Conservation (phyloP, 2,797 vertebrate genomes). For the Spea hammondii region DNA sequence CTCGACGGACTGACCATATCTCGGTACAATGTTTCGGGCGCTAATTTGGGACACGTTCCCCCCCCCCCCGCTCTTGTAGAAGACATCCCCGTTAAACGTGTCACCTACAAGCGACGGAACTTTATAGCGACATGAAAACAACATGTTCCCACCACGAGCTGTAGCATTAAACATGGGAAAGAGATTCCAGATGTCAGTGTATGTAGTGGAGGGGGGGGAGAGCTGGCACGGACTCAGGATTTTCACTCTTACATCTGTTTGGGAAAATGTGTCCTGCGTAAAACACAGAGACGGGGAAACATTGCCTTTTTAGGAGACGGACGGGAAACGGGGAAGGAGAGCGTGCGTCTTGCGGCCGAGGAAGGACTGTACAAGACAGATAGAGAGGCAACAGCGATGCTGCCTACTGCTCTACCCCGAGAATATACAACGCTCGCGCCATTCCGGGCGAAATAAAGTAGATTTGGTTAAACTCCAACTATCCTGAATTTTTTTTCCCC, state of each 20-base stretch:
- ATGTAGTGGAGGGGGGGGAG: background rate
- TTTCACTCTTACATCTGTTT: conserved; percentile 33
- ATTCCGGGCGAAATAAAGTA: too few species aligned
- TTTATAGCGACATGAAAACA: conserved; percentile 12
- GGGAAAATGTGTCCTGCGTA: conserved; percentile 26
- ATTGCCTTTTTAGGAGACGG: conserved; percentile 46
- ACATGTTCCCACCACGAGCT: background rate
- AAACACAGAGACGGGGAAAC: conserved; percentile 32
- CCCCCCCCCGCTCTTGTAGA: too few species aligned
- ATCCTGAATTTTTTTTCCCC: too few species aligned
- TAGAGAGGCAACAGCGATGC: conserved; percentile 5
- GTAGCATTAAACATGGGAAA: conserved; percentile 8
- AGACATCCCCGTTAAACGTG: too few species aligned
- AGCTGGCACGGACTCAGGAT: conserved; percentile 14
- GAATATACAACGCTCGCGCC: too few species aligned
- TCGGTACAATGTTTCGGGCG: too few species aligned
- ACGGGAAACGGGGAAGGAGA: conserved; percentile 15
- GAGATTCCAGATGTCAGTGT: conserved; percentile 39
- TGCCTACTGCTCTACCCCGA: background rate
- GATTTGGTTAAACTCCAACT: too few species aligned
- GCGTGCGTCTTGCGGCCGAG: background rate
- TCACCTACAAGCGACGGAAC: background rate
- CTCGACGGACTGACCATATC: background rate
- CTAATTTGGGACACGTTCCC: too few species aligned
- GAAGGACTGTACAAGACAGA: background rate